Evolutionary conservation across 1,140 invertebrate species (phyloP).

Genomic region (Trachymyrmex septentrionalis): DNA sequence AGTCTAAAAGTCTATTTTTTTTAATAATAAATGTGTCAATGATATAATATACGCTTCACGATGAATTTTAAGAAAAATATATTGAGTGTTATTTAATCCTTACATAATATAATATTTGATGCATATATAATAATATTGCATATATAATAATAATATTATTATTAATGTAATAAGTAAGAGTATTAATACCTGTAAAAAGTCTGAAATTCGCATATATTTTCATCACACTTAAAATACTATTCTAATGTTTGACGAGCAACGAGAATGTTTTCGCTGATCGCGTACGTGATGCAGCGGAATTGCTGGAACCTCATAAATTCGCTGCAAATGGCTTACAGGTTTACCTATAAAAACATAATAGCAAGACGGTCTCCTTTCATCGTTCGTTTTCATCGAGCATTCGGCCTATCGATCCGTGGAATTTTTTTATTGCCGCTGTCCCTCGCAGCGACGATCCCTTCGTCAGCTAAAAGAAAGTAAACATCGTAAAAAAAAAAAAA

Average conservation of each 20-base stretch:
- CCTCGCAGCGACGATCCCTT: slow-evolving; percentile 32
- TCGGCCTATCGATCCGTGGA: slow-evolving; percentile 55
- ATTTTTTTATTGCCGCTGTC: slow-evolving; percentile 56
- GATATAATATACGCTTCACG: background rate
- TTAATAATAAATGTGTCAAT: background rate
- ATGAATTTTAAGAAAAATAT: background rate
- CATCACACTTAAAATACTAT: background rate
- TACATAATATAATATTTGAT: background rate
- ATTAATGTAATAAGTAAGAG: background rate
- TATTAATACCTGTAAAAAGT: slow-evolving; percentile 3
- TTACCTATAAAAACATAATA: slow-evolving; percentile 42
- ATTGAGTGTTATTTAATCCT: background rate
- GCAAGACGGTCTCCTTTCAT: slow-evolving; percentile 35
- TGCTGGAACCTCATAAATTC: slow-evolving; percentile 42
- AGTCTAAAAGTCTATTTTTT: background rate
- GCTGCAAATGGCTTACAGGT: slow-evolving; percentile 27
- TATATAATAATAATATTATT: too few species aligned
- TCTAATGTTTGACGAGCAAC: slow-evolving; percentile 23
- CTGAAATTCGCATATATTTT: background rate
- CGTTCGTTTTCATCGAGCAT: slow-evolving; percentile 18
- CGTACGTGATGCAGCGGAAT: slow-evolving; percentile 11
- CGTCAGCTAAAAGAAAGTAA: slow-evolving; percentile 54
- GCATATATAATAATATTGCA: too few species aligned
- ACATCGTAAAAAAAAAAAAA: slow-evolving; percentile 57
- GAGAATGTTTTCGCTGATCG: slow-evolving; percentile 27